Base-by-base conservation (phyloP, 2,888 invertebrate species). In the Oeneis ivallda region DNA sequence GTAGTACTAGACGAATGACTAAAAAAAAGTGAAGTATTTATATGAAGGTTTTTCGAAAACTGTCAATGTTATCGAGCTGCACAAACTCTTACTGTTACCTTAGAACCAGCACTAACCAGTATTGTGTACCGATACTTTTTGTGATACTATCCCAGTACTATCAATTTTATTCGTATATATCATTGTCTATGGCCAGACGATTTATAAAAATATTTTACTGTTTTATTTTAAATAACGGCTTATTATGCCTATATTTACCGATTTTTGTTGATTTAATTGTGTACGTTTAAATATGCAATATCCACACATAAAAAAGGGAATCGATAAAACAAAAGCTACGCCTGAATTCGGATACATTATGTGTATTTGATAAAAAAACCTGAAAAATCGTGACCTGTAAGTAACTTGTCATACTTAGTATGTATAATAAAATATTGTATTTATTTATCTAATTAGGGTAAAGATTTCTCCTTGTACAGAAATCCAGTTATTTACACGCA, bases 391-490 rank as follows among this genome's bases (percentile, higher is more conserved):
- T 47, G 54, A 62, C 62, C 62, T 65, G 62, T 57, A 58, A 58
- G 32, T 62, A 49, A 68, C 62, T 50, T 58, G 53, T 68, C 62
- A 54, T 39, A 43, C 39, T 49, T n/a, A n/a, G 56, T 39, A 50
- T 56, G 59, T 63, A 63, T 45, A 11, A 49, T 34, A n/a, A 50
- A 50, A 37, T 58, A 32, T 26, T 49, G 37, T 59, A 61, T 61
- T 47, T 47, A 49, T 61, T 19, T 61, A n/a, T n/a, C n/a, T n/a
- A 61, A 59, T 62, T 69, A 57, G 45, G 67, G 69, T 72, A 65
- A 66, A 70, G 70, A 68, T 68, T 69, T 71, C 68, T 69, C 45
- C 61, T 57, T 72, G 69, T 70, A 70, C 68, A 72, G 66, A 68
- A 69, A 67, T 69, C 67, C 54, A 45, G 9, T 62, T 61, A 47